phyloP scores from a whole-genome alignment of 2,888 invertebrate species.

The Seladonia tumulorum region DNA sequence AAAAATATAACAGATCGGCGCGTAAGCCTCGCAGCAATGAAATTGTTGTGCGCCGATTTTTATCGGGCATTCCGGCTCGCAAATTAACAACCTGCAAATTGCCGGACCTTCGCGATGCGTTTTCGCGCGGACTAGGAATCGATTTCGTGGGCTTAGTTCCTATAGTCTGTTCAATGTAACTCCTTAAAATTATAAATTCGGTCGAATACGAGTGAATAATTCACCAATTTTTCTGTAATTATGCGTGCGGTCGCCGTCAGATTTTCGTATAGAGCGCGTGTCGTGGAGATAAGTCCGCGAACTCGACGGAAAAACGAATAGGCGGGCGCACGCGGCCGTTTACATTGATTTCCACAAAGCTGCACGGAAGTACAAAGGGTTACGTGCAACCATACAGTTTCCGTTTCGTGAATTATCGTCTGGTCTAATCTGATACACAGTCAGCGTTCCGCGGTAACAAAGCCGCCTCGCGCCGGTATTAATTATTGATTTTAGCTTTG shows the following conservation, averaged over 20 bases:
- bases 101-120: not conserved
- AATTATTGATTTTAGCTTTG: conserved; percentile 42
- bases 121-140: not conserved
- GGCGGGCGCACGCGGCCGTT: not conserved
- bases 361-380: conserved; percentile 19
- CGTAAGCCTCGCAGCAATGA: not conserved
- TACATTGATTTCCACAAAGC: conserved; percentile 23
- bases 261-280: not conserved
- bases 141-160: not conserved
- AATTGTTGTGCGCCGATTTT: not conserved
- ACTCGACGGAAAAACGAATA: not conserved
- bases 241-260: not conserved
- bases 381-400: conserved; percentile 17
- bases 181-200: not conserved
- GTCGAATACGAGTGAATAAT: too few species aligned
- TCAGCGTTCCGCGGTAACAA: conserved; percentile 20
- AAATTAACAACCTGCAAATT: not conserved
- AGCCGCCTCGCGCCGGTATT: conserved; percentile 31
- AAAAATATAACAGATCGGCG: not conserved
- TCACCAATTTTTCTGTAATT: not conserved
- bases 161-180: not conserved
- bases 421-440: conserved; percentile 25
- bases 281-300: not conserved
- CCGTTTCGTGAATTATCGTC: conserved; percentile 38
- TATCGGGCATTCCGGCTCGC: not conserved